Evolutionary conservation across 2,113 vertebrate species (phyloP), one percentile per base, ranked within the genome.

Genomic region (Motacilla alba): DNA sequence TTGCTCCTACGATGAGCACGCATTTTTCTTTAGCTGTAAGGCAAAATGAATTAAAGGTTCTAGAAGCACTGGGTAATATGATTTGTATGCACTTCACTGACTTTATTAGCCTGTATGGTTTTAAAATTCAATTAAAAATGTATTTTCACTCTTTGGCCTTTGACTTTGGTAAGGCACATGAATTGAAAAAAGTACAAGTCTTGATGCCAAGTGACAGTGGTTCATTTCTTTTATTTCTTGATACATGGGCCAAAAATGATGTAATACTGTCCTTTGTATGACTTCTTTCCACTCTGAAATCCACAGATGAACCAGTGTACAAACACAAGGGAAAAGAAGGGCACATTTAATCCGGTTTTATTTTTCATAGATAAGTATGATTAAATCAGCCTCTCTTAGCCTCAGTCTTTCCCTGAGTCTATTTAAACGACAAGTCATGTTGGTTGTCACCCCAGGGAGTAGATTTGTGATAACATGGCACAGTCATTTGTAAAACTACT

Each of bases 1-100:
- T 97, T 97, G 95, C 95, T 97, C 89, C 76, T 96, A 92, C 2
- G 0, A 97, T 91, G 83, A 98, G 87, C 58, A 91, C 41, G 93
- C 27, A 94, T 88, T 97, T 97, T 98, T 96, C 82, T 95, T 97
- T 95, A 94, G 67, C 86, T 97, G 82, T 90, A 93, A 95, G 62
- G 52, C 69, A 97, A 91, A 91, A 78, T 93, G 53, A 95, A 80
- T 94, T 94, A 98, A 97, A 94, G 87, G 58, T 91, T 93, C 93
- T 93, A 95, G 94, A 96, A 96, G 74, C 92, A 94, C 66, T 91
- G 83, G 90, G 62, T 97, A 96, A 96, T 95, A 91, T 80, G 72
- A 97, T 97, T 96, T 96, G 73, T 94, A 92, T 84, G 90, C 93
- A 97, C 83, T 94, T 96, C 93, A 94, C 74, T 97, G 81, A 75